Evolutionary conservation across 1,140 invertebrate genomes (phyloP), one percentile per base, ranked within the genome.

Genomic region (Drosophila sp.): DNA sequence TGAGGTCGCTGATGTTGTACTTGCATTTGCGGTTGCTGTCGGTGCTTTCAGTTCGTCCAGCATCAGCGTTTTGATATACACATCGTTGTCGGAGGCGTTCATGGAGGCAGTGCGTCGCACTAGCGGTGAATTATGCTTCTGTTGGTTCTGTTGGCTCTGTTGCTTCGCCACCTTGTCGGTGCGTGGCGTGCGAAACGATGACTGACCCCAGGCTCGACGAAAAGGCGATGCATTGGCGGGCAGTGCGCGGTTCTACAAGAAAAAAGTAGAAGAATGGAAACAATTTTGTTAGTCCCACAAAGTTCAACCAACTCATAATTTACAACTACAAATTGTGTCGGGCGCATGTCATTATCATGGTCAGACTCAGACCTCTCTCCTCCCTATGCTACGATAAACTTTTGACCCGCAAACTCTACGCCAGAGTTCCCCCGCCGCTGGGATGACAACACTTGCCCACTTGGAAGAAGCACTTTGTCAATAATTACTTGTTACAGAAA

Each of bases 181-280:
- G 79, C 71, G 91, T 70, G 61, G 91, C 77, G 80, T 84, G 65
- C 91, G 70, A 80, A 90, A 85, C 79, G 93, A 93, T 70, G 93
- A 93, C 40, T 94, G 93, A 76, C 93, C 93, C 93, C 94, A 94
- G 70, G 87, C 90, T 58, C 94, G 93, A 3, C 93, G 92, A 78
- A 94, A 94, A 57, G 94, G 93, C 66, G 94, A 94, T 50, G 93
- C 92, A 92, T 93, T 93, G 80, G 93, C 93, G 93, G 90, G 87
- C 72, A 91, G 81, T 73, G 84, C 78, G 40, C 86, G 84, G 69
- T 83, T 90, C 91, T 92, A 44, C 6, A 7, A n/a, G 1, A 23
- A 4, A 2, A 58, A 23, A 1, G 32, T 41, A 29, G 56, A 4
- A 25, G 56, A 54, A 29, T 27, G 33, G 57, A 4, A 17, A 40